phyloP scores from a whole-genome alignment of 2,113 vertebrate genomes.

The Elgaria multicarinata region DNA sequence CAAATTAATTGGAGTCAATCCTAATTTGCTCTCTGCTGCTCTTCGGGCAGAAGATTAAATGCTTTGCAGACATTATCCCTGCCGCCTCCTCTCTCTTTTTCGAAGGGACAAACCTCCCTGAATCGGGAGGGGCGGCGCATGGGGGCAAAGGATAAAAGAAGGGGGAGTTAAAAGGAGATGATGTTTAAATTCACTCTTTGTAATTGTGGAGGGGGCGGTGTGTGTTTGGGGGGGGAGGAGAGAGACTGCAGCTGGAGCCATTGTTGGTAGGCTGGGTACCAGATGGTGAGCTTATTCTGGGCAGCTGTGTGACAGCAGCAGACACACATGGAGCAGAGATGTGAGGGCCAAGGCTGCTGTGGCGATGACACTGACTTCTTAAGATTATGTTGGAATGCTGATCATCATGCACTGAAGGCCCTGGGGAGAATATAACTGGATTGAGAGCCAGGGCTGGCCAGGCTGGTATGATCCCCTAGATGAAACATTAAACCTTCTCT shows the following conservation, averaged over 20 bases:
- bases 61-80: conserved; percentile 77
- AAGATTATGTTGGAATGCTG: background rate
- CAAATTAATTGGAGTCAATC: conserved; percentile 71
- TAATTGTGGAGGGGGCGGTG: background rate
- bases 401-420: background rate
- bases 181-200: conserved; percentile 40
- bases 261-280: background rate
- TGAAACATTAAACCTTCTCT: background rate
- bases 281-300: conserved; percentile 48
- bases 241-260: fast-evolving
- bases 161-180: conserved; percentile 30
- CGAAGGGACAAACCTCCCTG: conserved; percentile 49
- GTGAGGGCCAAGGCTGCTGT: background rate
- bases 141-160: conserved; percentile 39
- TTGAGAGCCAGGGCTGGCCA: background rate
- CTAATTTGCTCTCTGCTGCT: conserved; percentile 80
- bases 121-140: conserved; percentile 14
- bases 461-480: background rate
- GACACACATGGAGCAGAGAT: background rate
- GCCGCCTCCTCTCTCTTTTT: conserved; percentile 10
- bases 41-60: conserved; percentile 78
- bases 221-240: background rate
- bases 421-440: background rate
- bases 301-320: background rate
- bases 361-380: fast-evolving